Evolutionary conservation across 2,113 vertebrate species (phyloP).

Genomic region (Corythornis cristatus): DNA sequence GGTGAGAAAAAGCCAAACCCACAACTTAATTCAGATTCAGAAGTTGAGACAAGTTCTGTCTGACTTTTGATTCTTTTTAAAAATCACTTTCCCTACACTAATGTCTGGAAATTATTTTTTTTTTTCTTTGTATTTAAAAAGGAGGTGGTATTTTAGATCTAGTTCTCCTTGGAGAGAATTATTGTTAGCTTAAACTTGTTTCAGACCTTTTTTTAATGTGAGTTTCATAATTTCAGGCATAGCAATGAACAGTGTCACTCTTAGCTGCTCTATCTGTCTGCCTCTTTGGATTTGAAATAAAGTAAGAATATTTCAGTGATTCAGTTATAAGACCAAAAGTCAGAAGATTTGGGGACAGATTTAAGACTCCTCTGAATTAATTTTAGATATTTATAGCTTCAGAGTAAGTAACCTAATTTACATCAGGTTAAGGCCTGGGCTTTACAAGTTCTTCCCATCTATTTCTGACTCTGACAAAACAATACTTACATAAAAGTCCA

Average conservation of each 20-base stretch:
- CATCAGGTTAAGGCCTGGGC: neutral
- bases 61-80: neutral
- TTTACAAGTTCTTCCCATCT: neutral
- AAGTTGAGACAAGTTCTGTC: neutral
- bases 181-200: neutral
- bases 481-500: neutral
- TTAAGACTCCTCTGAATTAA: neutral
- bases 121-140: neutral
- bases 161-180: neutral
- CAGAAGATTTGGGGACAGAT: neutral
- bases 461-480: neutral
- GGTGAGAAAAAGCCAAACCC: neutral
- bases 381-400: neutral
- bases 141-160: neutral
- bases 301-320: neutral
- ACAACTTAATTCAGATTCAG: neutral
- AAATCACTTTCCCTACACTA: neutral
- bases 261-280: neutral
- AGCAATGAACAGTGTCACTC: neutral
- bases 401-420: neutral
- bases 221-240: neutral
- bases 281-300: neutral
- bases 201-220: neutral
- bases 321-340: neutral
- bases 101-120: neutral